A percentile compares a stretch with the other conserved stretches of the same genome.
Evolutionary conservation across 2,888 invertebrate genomes (phyloP).

Genomic region (Eupeodes luniger): DNA sequence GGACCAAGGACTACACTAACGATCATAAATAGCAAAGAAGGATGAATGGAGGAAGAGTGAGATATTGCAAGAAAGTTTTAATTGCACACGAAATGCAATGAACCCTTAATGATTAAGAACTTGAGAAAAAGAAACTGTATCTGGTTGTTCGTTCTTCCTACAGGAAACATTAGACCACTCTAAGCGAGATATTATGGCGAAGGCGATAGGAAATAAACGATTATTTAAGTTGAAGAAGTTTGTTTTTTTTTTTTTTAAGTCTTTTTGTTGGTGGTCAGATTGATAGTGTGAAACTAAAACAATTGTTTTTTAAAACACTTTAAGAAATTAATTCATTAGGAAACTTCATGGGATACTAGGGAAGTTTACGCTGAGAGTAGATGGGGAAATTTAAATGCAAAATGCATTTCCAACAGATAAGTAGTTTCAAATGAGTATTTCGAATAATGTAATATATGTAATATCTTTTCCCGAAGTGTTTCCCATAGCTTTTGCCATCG

Average conservation of each 20-base stretch:
- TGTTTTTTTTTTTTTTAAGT: neutral
- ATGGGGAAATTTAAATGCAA: neutral
- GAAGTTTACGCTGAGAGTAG: neutral
- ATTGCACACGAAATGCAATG: slow-evolving; percentile 31
- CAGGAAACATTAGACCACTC: slow-evolving; percentile 5
- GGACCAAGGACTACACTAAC: neutral
- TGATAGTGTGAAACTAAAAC: neutral
- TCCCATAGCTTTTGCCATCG: too few relatives aligned
- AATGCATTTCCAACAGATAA: too few relatives aligned
- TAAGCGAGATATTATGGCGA: neutral
- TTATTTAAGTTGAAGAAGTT: slow-evolving; percentile 1
- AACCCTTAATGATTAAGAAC: slow-evolving; percentile 26
- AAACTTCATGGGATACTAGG: neutral
- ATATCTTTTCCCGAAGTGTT: too few relatives aligned
- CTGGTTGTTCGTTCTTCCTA: too few relatives aligned
- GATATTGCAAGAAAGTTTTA: slow-evolving; percentile 24
- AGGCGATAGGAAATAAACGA: slow-evolving; percentile 17
- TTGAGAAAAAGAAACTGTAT: slow-evolving; percentile 10
- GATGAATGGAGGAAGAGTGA: neutral
- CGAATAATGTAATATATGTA: too few relatives aligned
- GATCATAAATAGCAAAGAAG: neutral
- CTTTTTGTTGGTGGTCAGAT: neutral
- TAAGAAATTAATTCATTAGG: neutral
- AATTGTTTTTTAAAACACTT: neutral
- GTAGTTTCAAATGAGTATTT: too few relatives aligned